These are phyloP conservation scores for Eilema caniola DNA, from an alignment of 2,888 invertebrate genomes.

Conservation along the genomic window DNA sequence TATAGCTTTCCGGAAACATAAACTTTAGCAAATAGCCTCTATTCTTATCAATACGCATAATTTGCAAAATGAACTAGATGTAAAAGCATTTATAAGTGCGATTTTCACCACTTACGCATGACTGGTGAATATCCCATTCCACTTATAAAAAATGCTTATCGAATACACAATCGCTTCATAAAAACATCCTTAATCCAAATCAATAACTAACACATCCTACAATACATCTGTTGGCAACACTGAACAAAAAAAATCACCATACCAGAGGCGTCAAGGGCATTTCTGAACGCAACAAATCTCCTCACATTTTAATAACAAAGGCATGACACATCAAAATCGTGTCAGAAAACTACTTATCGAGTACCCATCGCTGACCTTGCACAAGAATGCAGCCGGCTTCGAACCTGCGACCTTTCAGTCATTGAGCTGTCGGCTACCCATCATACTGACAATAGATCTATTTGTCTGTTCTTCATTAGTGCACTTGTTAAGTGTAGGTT, in stretches of 20 bases:
- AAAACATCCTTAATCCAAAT: not conserved
- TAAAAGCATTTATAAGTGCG: too few species aligned
- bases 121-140: too few species aligned
- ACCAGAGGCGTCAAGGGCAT: constrained; percentile 12
- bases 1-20: too few species aligned
- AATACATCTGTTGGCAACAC: not conserved
- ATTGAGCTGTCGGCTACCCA: constrained; percentile 40
- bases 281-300: constrained; percentile 6
- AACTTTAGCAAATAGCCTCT: too few species aligned
- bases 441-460: constrained; percentile 17
- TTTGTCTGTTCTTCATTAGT: constrained; percentile 27
- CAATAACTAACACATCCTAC: not conserved
- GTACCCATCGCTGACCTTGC: constrained; percentile 43
- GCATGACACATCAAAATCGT: constrained; percentile 27
- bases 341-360: constrained; percentile 42
- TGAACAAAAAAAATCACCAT: constrained; percentile 4
- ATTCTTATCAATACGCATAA: too few species aligned
- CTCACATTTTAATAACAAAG: constrained; percentile 22
- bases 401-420: constrained; percentile 43
- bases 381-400: constrained; percentile 42
- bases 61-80: too few species aligned
- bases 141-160: too few species aligned
- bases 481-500: constrained; percentile 16
- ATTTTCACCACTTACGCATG: too few species aligned
- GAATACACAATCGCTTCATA: not conserved